Evolutionary conservation across 2,797 vertebrate genomes (phyloP).

Genomic region (Enoplosus armatus): DNA sequence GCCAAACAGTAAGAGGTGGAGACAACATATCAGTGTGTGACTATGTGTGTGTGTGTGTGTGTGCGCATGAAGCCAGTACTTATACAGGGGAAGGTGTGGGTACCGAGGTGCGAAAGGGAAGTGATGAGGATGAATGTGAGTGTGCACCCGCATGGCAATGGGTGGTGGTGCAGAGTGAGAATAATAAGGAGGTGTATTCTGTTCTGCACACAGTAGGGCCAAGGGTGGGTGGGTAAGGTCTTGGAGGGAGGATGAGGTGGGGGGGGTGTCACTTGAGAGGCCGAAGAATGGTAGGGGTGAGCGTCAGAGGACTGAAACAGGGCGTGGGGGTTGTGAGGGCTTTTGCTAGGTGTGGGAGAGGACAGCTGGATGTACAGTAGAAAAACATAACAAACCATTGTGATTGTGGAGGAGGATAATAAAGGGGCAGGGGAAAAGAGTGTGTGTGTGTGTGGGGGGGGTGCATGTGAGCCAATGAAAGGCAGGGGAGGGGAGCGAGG

Average conservation of each 20-base stretch:
- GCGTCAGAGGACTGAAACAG: background rate
- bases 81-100: conserved; percentile 37
- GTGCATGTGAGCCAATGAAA: conserved; percentile 36
- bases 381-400: conserved; percentile 44
- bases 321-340: conserved; percentile 1
- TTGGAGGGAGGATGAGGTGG: background rate
- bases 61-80: conserved; percentile 2
- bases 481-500: background rate
- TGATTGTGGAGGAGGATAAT: conserved; percentile 60
- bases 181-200: conserved; percentile 62
- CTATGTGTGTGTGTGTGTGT: conserved; percentile 18
- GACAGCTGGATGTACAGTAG: conserved; percentile 64
- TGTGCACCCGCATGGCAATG: conserved; percentile 42
- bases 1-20: conserved; percentile 47
- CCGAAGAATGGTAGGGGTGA: conserved; percentile 7
- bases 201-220: conserved; percentile 64
- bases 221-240: conserved; percentile 52
- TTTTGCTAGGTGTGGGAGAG: conserved; percentile 47
- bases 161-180: conserved; percentile 61
- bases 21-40: conserved; percentile 21
- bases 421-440: conserved; percentile 45
- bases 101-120: conserved; percentile 49
- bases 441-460: conserved; percentile 11
- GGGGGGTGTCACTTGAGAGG: conserved; percentile 24
- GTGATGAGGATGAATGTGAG: conserved; percentile 73